Base-by-base conservation (phyloP, 2,113 vertebrate genomes). In the Ophiodon elongatus region DNA sequence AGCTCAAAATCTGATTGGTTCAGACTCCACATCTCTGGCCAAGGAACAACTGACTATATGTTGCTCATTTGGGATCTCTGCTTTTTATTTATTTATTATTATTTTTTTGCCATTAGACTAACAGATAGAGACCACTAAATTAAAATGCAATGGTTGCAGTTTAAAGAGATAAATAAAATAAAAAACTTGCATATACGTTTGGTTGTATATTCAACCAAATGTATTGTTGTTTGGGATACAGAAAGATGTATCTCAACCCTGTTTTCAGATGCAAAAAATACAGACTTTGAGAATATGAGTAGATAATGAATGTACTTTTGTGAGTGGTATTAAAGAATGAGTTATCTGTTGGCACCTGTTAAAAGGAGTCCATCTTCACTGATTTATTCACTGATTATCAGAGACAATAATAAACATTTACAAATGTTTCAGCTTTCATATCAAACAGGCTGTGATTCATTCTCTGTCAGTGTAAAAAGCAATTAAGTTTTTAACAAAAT, bases 401-500 rank as follows among this genome's bases (percentile, higher is more conserved):
- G 62, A 74, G 70, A 19, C 4, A 39, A 66, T 80, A 60, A 80
- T 64, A 76, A 79, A 67, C 76, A 62, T 37, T 83, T 35, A 79
- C 69, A 70, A 84, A 76, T 76, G 88, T 84, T 83, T 80, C 33
- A 29, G 67, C 66, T 79, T 84, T 81, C 27, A 60, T 37, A 85
- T 87, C 79, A 80, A 67, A 79, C 45, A 60, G 80, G 25, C 21
- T 71, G 43, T 35, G 47, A 64, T 80, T 85, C 63, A 69, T 19
- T 80, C 60, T 73, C 47, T 85, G 56, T 77, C 71, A 78, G 60
- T 81, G 74, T 89, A 84, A 92, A 85, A 88, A 82, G 82, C 88
- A 90, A 90, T 93, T 88, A 87, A 35, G 73, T 47, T 88, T 83
- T 84, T 70, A 85, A 85, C 60, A 27, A 66, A 82, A 87, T 57